Evolutionary conservation across 2,888 invertebrate genomes (phyloP).

Genomic region (Xestoiulus laeticollis): DNA sequence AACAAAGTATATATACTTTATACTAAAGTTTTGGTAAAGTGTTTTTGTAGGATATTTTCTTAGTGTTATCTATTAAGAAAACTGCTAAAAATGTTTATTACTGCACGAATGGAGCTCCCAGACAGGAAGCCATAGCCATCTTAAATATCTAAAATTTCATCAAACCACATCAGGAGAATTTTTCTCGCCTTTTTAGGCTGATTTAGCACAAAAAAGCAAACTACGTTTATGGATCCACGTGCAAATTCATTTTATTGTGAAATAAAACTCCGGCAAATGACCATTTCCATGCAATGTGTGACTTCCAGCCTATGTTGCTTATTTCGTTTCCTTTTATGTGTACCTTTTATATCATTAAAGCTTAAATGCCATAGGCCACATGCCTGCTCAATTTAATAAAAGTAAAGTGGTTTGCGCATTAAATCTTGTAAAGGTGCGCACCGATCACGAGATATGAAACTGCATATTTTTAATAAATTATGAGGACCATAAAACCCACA

Average conservation of each 20-base stretch:
- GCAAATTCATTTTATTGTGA: neutral
- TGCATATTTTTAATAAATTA: conserved; percentile 19
- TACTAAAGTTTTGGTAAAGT: neutral
- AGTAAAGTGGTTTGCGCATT: neutral
- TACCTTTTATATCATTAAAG: neutral
- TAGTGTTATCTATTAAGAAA: neutral
- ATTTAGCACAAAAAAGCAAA: neutral
- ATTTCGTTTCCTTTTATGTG: neutral
- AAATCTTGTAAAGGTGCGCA: neutral
- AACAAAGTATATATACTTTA: neutral
- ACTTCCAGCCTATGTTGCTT: neutral
- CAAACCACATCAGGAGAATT: neutral
- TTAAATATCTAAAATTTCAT: conserved; percentile 1
- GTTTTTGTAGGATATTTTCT: neutral
- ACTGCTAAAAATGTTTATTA: neutral
- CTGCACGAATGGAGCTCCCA: neutral
- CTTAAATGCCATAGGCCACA: conserved; percentile 10
- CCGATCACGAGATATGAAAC: neutral
- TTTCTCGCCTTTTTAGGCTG: neutral
- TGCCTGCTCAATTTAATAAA: conserved; percentile 5
- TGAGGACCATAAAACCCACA: neutral
- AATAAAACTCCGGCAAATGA: neutral
- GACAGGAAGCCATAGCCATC: conserved; percentile 10
- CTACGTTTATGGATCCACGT: neutral
- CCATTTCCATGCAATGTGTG: neutral